These are phyloP conservation scores for Acrocephalus kingi DNA, from an alignment of 2,113 vertebrate genomes.

Conservation along the genomic window DNA sequence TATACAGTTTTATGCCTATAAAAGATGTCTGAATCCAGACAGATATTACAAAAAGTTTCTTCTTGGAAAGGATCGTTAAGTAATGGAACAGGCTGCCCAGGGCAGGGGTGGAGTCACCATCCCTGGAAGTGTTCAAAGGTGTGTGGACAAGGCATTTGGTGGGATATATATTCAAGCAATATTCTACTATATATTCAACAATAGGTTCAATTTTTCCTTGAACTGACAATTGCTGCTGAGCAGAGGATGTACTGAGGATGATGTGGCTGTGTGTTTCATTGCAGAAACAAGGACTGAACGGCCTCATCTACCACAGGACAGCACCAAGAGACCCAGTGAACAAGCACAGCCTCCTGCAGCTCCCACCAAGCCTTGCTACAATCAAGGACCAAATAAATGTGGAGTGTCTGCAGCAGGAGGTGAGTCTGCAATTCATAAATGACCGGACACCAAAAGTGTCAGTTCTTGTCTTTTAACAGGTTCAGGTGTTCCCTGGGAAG, in stretches of 20 bases:
- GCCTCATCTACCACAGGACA: background rate
- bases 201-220: background rate
- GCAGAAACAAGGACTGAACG: constrained; percentile 34
- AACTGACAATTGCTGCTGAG: background rate
- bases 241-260: background rate
- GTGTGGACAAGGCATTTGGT: too few relatives aligned
- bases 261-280: background rate
- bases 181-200: background rate
- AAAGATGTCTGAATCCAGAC: background rate
- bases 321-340: background rate
- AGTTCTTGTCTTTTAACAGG: background rate
- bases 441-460: background rate
- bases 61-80: background rate
- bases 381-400: background rate
- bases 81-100: background rate
- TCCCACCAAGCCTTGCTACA: background rate
- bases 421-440: background rate
- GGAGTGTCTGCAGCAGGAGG: background rate
- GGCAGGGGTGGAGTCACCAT: background rate
- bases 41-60: background rate
- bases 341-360: background rate
- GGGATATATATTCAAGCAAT: background rate
- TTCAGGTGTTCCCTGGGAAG: background rate
- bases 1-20: background rate
- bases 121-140: background rate